Base-by-base conservation (phyloP, 2,113 vertebrate genomes). In the Rhynchomys soricoides region DNA sequence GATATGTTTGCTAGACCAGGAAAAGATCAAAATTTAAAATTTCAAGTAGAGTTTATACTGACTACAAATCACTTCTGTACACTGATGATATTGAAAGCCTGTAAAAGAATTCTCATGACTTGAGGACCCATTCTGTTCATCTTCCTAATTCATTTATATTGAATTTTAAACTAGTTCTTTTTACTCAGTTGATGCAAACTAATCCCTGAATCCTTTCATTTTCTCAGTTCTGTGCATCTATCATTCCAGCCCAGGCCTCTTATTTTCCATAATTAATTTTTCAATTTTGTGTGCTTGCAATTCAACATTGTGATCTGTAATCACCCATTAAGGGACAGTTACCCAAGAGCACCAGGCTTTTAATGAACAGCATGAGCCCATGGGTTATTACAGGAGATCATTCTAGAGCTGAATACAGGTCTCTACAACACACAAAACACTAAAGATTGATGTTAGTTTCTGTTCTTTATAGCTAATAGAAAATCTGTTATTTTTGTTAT, bases 251-350 rank as follows among this genome's bases (percentile, higher is more conserved):
- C 31, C 19, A 26, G 48, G 86, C 40, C 17, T 66, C 50, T 91
- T 85, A 43, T 50, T 34, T 75, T 71, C 50, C 57, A 86, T 26
- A 59, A 83, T 83, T 90, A 92, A 75, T 90, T 96, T 97, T 90
- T 90, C n/a, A 90, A 85, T 92, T 85, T 24, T 13, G 22, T 93
- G 15, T 5, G 55, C 16, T 95, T 34, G 71, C 37, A 91, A 86
- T 21, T 57, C 8, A 77, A 10, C 70, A 50, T 64, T 75, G n/a
- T 71, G n/a, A 68, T 89, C 43, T 87, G 15, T 59, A 91, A 66
- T 50, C 26, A 59, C n/a, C 45, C 59, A 66, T 50, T 1, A 83
- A 57, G 45, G 26, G 73, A 83, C 34, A 64, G 62, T 62, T 96
- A 70, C 45, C 22, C 43, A 24, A 93, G 78, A 79, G 34, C 26